These are phyloP conservation scores for Dasypolia templi DNA, from an alignment of 2,888 invertebrate genomes.

Conservation along the genomic window DNA sequence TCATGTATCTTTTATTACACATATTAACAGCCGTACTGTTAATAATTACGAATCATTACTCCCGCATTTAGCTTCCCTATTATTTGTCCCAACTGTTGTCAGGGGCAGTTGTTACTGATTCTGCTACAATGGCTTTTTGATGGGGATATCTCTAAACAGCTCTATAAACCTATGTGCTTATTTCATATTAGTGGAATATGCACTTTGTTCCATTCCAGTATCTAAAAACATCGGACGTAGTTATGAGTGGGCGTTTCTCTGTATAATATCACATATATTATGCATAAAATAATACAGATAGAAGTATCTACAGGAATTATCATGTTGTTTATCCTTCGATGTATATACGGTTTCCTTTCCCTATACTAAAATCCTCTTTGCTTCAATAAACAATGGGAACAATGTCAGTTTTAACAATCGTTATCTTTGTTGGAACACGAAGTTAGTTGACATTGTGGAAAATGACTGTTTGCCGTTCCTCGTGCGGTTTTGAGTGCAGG, in stretches of 20 bases:
- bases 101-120: conserved; percentile 29
- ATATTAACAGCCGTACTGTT: neutral
- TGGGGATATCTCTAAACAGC: conserved; percentile 29
- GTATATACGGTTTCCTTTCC: conserved; percentile 16
- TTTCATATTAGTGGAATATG: conserved; percentile 37
- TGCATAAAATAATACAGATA: conserved; percentile 16
- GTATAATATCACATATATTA: conserved; percentile 17
- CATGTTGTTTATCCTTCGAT: conserved; percentile 29
- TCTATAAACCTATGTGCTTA: conserved; percentile 24
- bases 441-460: conserved; percentile 24
- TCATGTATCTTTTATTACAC: conserved; percentile 1
- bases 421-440: conserved; percentile 29
- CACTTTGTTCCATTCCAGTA: conserved; percentile 35
- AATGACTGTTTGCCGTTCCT: conserved; percentile 22
- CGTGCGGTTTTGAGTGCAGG: conserved; percentile 15
- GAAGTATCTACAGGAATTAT: conserved; percentile 28
- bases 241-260: conserved; percentile 46
- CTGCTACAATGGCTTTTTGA: conserved; percentile 33
- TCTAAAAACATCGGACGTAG: conserved; percentile 42
- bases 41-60: conserved; percentile 17
- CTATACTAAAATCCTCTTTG: conserved; percentile 1
- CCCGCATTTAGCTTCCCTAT: conserved; percentile 42
- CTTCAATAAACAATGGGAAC: neutral
- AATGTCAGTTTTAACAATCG: conserved; percentile 39
- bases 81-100: conserved; percentile 37